Conservation (phyloP, 2,888 invertebrate species). For the Tridacna crocea region DNA sequence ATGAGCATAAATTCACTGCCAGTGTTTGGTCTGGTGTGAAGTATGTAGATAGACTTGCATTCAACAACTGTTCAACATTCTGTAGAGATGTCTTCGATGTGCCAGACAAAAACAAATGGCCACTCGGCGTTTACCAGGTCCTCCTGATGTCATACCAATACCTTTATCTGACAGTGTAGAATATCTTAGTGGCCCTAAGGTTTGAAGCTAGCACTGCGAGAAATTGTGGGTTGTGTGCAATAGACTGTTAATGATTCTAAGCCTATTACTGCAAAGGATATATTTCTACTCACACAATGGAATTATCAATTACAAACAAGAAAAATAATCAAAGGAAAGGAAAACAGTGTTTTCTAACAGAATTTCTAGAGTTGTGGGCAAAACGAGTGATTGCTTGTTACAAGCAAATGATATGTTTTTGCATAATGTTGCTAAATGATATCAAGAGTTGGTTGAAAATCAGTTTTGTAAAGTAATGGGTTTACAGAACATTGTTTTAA, state of each 20-base stretch:
- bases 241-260: too few species aligned
- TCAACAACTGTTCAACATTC: background rate
- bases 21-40: too few species aligned
- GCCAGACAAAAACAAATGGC: conserved; percentile 50
- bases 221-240: background rate
- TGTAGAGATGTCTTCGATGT: conserved; percentile 49
- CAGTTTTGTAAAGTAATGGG: too few species aligned
- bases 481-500: too few species aligned
- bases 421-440: background rate
- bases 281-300: too few species aligned
- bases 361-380: background rate
- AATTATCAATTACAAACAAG: too few species aligned
- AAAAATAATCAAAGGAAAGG: too few species aligned
- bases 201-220: conserved; percentile 8
- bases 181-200: background rate
- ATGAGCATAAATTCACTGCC: too few species aligned
- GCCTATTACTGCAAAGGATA: too few species aligned
- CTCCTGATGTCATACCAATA: conserved; percentile 29
- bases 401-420: background rate
- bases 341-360: too few species aligned
- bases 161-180: background rate
- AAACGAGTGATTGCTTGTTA: background rate
- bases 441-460: too few species aligned
- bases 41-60: too few species aligned
- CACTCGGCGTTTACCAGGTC: conserved; percentile 36